Evolutionary conservation across 2,888 invertebrate genomes (phyloP).

Genomic region (Antheraea assamensis): DNA sequence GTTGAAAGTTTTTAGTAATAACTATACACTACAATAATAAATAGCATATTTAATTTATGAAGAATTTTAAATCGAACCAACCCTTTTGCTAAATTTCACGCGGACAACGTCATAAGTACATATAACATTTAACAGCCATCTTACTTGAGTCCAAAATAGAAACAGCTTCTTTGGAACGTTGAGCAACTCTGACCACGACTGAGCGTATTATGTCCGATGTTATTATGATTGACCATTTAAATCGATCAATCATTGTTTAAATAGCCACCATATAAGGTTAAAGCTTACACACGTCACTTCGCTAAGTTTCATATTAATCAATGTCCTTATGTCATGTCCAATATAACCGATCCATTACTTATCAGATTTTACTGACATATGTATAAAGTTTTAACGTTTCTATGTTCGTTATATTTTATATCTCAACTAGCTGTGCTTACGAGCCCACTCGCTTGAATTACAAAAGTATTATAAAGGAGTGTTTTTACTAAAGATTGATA

Average conservation of each 20-base stretch:
- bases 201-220: background rate
- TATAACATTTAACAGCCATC: background rate
- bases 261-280: background rate
- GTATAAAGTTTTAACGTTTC: background rate
- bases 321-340: background rate
- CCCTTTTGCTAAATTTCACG: no score
- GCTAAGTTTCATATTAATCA: background rate
- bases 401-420: background rate
- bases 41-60: no score
- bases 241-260: background rate
- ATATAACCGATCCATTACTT: background rate
- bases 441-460: no score
- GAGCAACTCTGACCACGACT: background rate
- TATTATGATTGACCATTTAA: background rate
- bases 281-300: background rate
- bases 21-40: no score
- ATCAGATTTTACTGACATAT: background rate
- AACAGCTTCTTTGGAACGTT: background rate
- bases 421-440: background rate
- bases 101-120: background rate
- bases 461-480: no score
- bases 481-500: no score
- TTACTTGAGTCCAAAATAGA: background rate
- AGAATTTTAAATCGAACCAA: no score
- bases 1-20: background rate